Evolutionary conservation across 2,797 vertebrate genomes (phyloP).

Genomic region (Monodelphis domestica): DNA sequence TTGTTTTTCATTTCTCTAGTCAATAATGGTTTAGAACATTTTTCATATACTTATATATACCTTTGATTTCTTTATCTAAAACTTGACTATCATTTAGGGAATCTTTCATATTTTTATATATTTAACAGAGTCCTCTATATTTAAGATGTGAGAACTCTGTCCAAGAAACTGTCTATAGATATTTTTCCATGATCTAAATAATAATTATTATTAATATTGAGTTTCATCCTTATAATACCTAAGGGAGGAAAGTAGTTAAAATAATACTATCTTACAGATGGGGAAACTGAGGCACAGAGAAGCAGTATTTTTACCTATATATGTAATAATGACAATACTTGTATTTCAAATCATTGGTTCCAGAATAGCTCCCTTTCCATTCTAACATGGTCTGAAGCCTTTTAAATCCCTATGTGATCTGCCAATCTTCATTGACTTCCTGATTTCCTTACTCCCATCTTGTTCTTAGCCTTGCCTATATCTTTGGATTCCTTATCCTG

Average conservation of each 20-base stretch:
- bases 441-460: neutral
- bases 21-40: too few species aligned
- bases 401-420: neutral
- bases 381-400: neutral
- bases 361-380: neutral
- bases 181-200: neutral
- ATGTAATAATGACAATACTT: neutral
- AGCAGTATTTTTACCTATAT: neutral
- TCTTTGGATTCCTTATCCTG: neutral
- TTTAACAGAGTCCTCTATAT: too few species aligned
- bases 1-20: too few species aligned
- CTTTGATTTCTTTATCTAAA: too few species aligned
- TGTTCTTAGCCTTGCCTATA: conserved; percentile 14
- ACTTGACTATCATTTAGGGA: too few species aligned
- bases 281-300: neutral
- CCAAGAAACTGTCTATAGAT: too few species aligned
- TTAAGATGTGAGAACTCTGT: too few species aligned
- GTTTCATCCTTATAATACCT: neutral
- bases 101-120: too few species aligned
- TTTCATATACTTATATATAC: too few species aligned
- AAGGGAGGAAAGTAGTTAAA: neutral
- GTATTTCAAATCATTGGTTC: neutral
- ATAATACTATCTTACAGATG: neutral
- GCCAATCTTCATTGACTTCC: neutral
- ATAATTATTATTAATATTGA: neutral